Conservation (phyloP, 1,140 invertebrate genomes). For the Caenorhabditis brenneri region DNA sequence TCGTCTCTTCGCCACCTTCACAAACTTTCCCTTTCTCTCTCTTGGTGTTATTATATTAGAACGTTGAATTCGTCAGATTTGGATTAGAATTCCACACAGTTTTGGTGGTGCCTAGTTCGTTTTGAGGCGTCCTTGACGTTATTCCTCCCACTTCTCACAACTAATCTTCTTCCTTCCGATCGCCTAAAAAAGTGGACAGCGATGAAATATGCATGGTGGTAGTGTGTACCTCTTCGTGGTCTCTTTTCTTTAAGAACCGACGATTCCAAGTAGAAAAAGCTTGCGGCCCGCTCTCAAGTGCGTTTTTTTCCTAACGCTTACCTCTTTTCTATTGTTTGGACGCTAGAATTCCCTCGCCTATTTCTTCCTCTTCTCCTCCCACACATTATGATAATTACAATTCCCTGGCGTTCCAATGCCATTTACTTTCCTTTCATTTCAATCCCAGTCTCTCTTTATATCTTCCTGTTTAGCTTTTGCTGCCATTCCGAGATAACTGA, state of each 20-base stretch:
- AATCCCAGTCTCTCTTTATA: background rate
- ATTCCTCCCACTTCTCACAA: slow-evolving; percentile 42
- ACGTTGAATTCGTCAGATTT: slow-evolving; percentile 30
- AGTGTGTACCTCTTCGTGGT: slow-evolving; percentile 16
- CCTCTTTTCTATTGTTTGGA: background rate
- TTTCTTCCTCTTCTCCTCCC: no score
- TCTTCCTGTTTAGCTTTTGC: background rate
- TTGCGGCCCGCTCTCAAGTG: background rate
- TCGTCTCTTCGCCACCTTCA: background rate
- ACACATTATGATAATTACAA: slow-evolving; percentile 28
- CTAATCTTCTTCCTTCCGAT: slow-evolving; percentile 19
- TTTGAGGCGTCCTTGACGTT: slow-evolving; percentile 31
- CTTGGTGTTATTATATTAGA: background rate
- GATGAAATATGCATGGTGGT: slow-evolving; percentile 41
- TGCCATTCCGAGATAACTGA: background rate
- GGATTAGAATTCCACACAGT: background rate
- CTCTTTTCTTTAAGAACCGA: background rate
- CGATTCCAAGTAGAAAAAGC: slow-evolving; percentile 23
- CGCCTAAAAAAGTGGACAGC: slow-evolving; percentile 32
- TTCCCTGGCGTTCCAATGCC: background rate
- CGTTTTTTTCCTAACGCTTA: background rate
- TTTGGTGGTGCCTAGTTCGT: background rate
- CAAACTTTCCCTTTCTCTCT: background rate
- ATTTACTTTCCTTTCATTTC: background rate
- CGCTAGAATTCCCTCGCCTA: slow-evolving; percentile 19